Evolutionary conservation across 2,113 vertebrate genomes (phyloP).

Genomic region (Cyprinodon brontotheroides): DNA sequence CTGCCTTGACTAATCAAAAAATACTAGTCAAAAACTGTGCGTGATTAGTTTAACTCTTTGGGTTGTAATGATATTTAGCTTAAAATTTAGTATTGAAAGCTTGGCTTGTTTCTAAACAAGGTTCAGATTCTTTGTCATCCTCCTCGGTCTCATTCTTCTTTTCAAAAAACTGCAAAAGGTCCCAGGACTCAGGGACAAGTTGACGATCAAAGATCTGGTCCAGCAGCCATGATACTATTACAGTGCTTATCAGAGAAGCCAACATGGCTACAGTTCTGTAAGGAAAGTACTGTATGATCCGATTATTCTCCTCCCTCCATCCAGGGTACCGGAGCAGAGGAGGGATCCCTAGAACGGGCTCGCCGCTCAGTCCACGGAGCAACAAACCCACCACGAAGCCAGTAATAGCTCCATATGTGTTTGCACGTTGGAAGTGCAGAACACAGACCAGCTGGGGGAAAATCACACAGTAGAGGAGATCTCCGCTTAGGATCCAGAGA

Average conservation of each 20-base stretch:
- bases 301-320: slow-evolving; percentile 43
- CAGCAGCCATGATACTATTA: slow-evolving; percentile 39
- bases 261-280: slow-evolving; percentile 55
- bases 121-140: slow-evolving; percentile 9
- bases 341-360: slow-evolving; percentile 45
- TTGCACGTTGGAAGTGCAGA: slow-evolving; percentile 61
- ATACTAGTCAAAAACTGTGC: slow-evolving; percentile 9
- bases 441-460: slow-evolving; percentile 76
- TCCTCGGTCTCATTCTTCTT: slow-evolving; percentile 8
- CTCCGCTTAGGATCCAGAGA: slow-evolving; percentile 79
- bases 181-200: slow-evolving; percentile 49
- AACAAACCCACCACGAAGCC: slow-evolving; percentile 51
- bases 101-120: background rate
- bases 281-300: slow-evolving; percentile 53
- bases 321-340: slow-evolving; percentile 47
- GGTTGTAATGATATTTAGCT: background rate
- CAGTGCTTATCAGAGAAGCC: slow-evolving; percentile 26
- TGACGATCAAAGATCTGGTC: slow-evolving; percentile 34
- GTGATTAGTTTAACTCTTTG: slow-evolving; percentile 8
- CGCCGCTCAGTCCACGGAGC: slow-evolving; percentile 50
- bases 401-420: slow-evolving; percentile 71
- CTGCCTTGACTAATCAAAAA: background rate
- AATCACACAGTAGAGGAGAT: slow-evolving; percentile 79
- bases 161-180: slow-evolving; percentile 41
- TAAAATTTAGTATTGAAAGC: slow-evolving; percentile 33